These are phyloP conservation scores for Distichodus sexfasciatus DNA, from an alignment of 2,797 vertebrate species.

Conservation along the genomic window DNA sequence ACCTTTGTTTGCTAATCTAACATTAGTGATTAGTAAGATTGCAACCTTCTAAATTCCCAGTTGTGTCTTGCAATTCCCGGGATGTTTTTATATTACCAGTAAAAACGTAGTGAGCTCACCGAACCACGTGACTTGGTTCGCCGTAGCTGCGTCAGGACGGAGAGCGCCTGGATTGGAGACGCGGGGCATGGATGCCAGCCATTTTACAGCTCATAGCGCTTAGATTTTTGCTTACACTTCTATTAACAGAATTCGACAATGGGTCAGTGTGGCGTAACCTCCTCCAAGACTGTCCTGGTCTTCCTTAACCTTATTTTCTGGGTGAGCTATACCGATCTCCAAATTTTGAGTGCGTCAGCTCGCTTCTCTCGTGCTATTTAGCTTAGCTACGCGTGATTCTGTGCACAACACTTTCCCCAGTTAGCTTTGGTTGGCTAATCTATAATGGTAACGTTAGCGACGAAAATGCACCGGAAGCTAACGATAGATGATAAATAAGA, in stretches of 20 bases:
- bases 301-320: constrained; percentile 98
- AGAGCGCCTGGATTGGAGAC: constrained; percentile 42
- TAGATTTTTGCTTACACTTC: neutral
- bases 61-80: neutral
- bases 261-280: constrained; percentile 96
- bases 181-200: constrained; percentile 62
- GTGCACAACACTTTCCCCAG: constrained; percentile 21
- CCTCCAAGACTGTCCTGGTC: constrained; percentile 97
- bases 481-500: neutral
- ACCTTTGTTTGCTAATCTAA: too few species aligned
- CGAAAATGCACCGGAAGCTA: neutral
- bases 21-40: too few species aligned
- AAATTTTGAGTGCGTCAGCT: constrained; percentile 40
- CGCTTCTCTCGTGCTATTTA: neutral
- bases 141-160: constrained; percentile 4
- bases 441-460: too few species aligned
- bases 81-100: too few species aligned
- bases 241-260: constrained; percentile 60
- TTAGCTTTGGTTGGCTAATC: neutral
- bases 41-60: too few species aligned
- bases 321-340: constrained; percentile 74
- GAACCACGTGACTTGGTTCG: constrained; percentile 50
- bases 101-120: constrained; percentile 35
- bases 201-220: constrained; percentile 69
- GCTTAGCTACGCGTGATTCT: neutral